Evolutionary conservation across 1,140 invertebrate species (phyloP).

Genomic region (Metopolophium dirhodum): DNA sequence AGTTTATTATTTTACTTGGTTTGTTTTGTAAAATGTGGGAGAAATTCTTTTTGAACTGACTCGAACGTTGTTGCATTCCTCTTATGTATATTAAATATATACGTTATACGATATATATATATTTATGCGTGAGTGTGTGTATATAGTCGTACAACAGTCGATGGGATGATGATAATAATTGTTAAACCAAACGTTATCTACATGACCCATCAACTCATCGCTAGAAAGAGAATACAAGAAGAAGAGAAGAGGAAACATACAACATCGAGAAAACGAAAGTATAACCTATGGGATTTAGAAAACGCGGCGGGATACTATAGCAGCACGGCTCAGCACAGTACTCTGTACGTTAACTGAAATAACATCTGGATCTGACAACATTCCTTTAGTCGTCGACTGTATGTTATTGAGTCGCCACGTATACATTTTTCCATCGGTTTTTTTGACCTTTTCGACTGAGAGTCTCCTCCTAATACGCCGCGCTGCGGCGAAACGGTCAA

Average conservation of each 20-base stretch:
- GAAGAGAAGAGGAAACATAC: background rate
- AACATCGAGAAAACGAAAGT: slow-evolving; percentile 36
- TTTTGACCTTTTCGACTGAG: slow-evolving; percentile 21
- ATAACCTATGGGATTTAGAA: slow-evolving; percentile 31
- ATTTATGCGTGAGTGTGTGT: background rate
- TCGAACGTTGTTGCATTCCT: slow-evolving; percentile 9
- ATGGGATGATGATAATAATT: slow-evolving; percentile 41
- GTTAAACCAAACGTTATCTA: slow-evolving; percentile 46
- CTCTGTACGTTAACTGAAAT: slow-evolving; percentile 3
- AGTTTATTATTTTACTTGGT: slow-evolving; percentile 29
- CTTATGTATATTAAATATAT: background rate
- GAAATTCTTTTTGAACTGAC: background rate
- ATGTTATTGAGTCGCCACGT: background rate
- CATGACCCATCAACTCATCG: slow-evolving; percentile 37
- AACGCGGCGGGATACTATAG: slow-evolving; percentile 25
- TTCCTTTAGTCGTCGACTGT: background rate
- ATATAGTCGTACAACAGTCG: background rate
- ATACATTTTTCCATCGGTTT: background rate
- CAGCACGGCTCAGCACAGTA: background rate
- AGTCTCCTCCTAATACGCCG: background rate
- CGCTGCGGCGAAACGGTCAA: background rate
- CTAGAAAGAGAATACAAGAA: background rate
- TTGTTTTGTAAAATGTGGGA: slow-evolving; percentile 39
- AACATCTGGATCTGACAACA: slow-evolving; percentile 51
- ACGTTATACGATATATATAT: background rate